Conservation (phyloP, 1,140 invertebrate species). For the Linepithema humile region DNA sequence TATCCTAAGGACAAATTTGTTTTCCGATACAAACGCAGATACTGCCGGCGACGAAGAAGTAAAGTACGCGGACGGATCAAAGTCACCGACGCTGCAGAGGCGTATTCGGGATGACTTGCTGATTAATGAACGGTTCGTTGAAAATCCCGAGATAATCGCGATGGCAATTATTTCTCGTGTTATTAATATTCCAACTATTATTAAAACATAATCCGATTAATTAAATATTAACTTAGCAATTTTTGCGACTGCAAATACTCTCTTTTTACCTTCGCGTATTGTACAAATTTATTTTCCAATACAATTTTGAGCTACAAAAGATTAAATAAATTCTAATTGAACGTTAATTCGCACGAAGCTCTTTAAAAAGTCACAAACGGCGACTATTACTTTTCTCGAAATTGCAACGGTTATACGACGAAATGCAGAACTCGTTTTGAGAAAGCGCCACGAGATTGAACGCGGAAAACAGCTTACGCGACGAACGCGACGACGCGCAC, state of each 20-base stretch:
- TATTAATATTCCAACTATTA: neutral
- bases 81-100: slow-evolving; percentile 72
- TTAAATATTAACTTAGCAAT: neutral
- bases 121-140: slow-evolving; percentile 77
- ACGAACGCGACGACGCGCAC: slow-evolving; percentile 68
- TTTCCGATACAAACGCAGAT: slow-evolving; percentile 79
- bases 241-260: neutral
- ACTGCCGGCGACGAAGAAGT: slow-evolving; percentile 62
- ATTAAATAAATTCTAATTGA: neutral
- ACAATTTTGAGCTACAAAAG: neutral
- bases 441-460: slow-evolving; percentile 71
- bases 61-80: slow-evolving; percentile 67
- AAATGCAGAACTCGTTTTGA: neutral
- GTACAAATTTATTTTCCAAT: neutral
- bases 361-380: slow-evolving; percentile 23
- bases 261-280: neutral
- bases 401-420: neutral
- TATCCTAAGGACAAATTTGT: slow-evolving; percentile 82
- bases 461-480: slow-evolving; percentile 65
- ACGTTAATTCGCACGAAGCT: neutral
- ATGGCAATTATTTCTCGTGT: neutral
- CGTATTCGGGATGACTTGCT: slow-evolving; percentile 74
- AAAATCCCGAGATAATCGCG: slow-evolving; percentile 25
- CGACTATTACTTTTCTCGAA: slow-evolving; percentile 38
- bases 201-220: neutral